phyloP scores from a whole-genome alignment of 2,113 vertebrate genomes.

The Syngnathus typhle region DNA sequence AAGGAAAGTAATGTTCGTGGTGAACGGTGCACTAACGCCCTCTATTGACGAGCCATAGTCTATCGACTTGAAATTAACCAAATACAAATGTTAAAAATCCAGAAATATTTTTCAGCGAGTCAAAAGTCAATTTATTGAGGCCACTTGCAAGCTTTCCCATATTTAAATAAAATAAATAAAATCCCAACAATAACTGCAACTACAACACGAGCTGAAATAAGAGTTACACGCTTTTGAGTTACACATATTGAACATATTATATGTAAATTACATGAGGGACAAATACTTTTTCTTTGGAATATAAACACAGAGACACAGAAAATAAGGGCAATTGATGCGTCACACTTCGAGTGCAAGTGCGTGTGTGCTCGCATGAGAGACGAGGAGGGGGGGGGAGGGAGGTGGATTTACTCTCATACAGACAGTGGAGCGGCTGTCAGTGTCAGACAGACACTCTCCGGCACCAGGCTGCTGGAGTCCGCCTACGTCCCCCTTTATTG shows the following conservation, averaged over 20 bases:
- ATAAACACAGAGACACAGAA: neutral
- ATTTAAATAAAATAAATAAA: too few species aligned
- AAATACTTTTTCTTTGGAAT: neutral
- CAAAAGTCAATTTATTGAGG: neutral
- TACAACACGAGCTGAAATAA: neutral
- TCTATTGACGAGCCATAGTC: too few species aligned
- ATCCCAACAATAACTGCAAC: too few species aligned
- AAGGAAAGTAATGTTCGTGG: too few species aligned
- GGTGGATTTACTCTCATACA: conserved; percentile 58
- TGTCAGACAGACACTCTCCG: conserved; percentile 57
- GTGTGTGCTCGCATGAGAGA: conserved; percentile 2
- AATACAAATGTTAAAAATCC: too few species aligned
- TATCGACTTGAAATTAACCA: too few species aligned
- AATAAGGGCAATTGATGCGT: neutral
- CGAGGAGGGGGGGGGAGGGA: conserved; percentile 21
- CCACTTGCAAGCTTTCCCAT: too few species aligned
- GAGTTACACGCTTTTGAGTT: too few species aligned
- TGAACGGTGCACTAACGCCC: too few species aligned
- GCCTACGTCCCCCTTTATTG: conserved; percentile 15
- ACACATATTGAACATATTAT: too few species aligned
- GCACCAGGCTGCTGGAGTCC: conserved; percentile 35
- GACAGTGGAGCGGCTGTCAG: conserved; percentile 63
- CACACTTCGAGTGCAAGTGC: neutral
- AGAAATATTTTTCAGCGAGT: neutral
- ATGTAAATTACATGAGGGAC: too few species aligned